These are phyloP conservation scores for Conopomorpha cramerella DNA, from an alignment of 1,140 invertebrate genomes.

Conservation along the genomic window DNA sequence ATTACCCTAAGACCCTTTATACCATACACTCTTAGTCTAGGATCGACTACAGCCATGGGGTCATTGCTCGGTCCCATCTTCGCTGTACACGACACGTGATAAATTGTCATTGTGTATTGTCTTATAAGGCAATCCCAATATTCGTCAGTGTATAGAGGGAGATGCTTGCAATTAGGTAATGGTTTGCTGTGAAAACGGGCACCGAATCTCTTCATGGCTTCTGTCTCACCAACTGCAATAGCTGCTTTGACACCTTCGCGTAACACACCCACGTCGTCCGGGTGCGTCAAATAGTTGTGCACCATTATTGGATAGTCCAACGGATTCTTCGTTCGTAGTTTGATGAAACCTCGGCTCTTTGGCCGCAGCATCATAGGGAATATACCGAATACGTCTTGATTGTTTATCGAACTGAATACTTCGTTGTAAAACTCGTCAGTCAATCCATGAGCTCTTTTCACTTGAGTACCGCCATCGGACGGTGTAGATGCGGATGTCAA, in stretches of 20 bases:
- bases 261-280: constrained; percentile 76
- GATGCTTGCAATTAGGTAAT: constrained; percentile 79
- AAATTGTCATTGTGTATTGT: constrained; percentile 86
- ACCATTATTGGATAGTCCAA: constrained; percentile 83
- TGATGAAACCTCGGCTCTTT: constrained; percentile 80
- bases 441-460: constrained; percentile 78
- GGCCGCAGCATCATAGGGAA: constrained; percentile 88
- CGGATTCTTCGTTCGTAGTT: constrained; percentile 78
- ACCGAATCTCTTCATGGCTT: constrained; percentile 74
- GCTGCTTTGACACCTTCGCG: constrained; percentile 85
- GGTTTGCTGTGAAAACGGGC: constrained; percentile 73
- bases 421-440: constrained; percentile 80
- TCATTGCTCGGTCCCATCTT: constrained; percentile 84
- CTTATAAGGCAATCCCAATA: constrained; percentile 82
- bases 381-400: constrained; percentile 75
- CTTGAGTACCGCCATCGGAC: constrained; percentile 77
- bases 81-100: constrained; percentile 81
- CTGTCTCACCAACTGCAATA: constrained; percentile 76
- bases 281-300: constrained; percentile 87
- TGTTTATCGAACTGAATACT: constrained; percentile 70
- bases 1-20: constrained; percentile 75
- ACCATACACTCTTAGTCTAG: constrained; percentile 76
- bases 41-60: constrained; percentile 81
- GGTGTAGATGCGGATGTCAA: constrained; percentile 78
- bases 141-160: constrained; percentile 76